Evolutionary conservation across 2,113 vertebrate genomes (phyloP), one percentile per base, ranked within the genome.

Genomic region (Sorex araneus): DNA sequence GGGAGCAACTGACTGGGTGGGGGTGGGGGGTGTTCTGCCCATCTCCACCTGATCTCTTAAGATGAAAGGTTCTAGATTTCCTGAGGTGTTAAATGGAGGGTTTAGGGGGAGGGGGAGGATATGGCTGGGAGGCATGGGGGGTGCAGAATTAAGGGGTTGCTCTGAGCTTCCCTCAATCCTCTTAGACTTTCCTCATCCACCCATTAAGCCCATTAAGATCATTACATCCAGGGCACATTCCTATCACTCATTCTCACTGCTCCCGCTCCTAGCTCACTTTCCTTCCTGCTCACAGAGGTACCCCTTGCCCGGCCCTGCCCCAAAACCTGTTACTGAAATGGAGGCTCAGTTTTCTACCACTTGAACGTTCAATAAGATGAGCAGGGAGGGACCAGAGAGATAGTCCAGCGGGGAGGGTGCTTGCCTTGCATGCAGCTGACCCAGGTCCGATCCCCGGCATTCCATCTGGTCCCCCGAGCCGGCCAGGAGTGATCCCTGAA

Each of bases 151-250:
- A 88, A 89, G 94, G 87, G 40, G 73, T 81, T 93, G 93, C 63
- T 76, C 69, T 67, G 69, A 95, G 84, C 82, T 54, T 71, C 79
- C 77, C 64, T 30, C 90, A 94, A 95, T 96, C 95, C 92, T 93
- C 92, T 94, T 97, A 94, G 82, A 94, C n/a, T 76, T 90, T 84
- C 57, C 86, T 92, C 60, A 91, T 95, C 64, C 91, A 84, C 75
- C 82, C 57, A 91, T 89, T 95, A 96, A 96, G 87, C 94, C 92
- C 92, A 87, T 96, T 95, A 27, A 27, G 91, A 84, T 92, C 93
- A 95, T 96, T 95, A 90, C 40, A 40, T 7, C 40, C 40, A 75
- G 81, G 50, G 87, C 32, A 50, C 64, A 77, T 66, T 57, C 67
- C 89, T 23, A 64, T 88, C 86, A n/a, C 78, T 97, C 94, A 94